Evolutionary conservation across 1,140 invertebrate genomes (phyloP).

Genomic region (Dryas iulia): DNA sequence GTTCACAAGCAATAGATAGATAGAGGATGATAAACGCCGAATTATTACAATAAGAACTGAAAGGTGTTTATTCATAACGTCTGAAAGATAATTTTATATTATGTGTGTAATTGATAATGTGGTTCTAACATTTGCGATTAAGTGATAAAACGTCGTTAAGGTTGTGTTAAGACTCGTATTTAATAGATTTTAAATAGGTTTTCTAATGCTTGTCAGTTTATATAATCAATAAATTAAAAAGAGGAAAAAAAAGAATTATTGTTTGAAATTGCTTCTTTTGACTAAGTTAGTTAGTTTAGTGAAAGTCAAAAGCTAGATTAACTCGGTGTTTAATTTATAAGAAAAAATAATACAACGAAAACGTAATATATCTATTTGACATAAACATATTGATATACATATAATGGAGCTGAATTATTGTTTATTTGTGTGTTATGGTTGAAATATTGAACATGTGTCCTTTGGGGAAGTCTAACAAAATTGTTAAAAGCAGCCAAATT

Average conservation of each 20-base stretch:
- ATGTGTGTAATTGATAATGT: conserved; percentile 11
- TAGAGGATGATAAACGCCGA: conserved; percentile 24
- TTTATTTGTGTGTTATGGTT: too few relatives aligned
- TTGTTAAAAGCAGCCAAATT: too few relatives aligned
- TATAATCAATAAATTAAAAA: neutral
- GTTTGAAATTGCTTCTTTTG: too few relatives aligned
- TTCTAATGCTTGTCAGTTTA: neutral
- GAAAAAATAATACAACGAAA: neutral
- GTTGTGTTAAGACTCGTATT: conserved; percentile 23
- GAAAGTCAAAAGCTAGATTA: neutral
- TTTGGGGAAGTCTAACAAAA: too few relatives aligned
- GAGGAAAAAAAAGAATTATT: too few relatives aligned
- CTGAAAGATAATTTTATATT: conserved; percentile 20
- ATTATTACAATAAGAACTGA: conserved; percentile 34
- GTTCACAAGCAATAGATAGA: neutral
- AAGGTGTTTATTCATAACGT: conserved; percentile 28
- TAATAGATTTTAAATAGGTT: neutral
- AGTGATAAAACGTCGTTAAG: conserved; percentile 6
- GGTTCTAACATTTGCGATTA: conserved; percentile 24
- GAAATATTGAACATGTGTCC: too few relatives aligned
- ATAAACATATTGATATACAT: neutral
- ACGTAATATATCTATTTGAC: neutral
- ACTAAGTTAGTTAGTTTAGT: too few relatives aligned
- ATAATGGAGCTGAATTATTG: neutral
- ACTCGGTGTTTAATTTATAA: neutral